Conservation (phyloP, 2,113 vertebrate genomes). For the Oceanites oceanicus region DNA sequence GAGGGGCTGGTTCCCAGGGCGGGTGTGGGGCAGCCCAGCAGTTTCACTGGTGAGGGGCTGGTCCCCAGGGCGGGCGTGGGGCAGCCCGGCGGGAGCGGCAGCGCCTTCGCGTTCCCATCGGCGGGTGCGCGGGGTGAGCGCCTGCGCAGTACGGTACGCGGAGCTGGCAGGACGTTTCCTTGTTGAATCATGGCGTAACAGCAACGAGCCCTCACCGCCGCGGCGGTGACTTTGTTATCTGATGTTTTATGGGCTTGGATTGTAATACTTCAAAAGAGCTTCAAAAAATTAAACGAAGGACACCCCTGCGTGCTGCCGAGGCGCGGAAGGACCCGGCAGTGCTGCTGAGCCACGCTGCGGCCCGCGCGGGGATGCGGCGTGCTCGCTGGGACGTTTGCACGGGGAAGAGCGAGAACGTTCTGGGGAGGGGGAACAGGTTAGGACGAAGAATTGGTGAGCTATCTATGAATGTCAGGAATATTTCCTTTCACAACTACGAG, state of each 20-base stretch:
- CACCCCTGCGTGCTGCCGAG: background rate
- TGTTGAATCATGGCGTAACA: rapidly evolving
- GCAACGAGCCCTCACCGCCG: background rate
- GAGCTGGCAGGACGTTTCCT: background rate
- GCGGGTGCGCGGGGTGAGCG: too few relatives aligned
- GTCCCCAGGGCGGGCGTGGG: background rate
- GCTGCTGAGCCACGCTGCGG: rapidly evolving
- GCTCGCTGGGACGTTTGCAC: background rate
- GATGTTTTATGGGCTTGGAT: rapidly evolving
- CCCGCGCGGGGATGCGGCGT: rapidly evolving
- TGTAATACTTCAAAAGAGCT: background rate
- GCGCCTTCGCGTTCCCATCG: rapidly evolving
- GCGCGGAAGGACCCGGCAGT: background rate
- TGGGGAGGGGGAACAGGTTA: background rate
- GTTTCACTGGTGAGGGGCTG: too few relatives aligned
- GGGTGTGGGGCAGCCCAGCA: background rate
- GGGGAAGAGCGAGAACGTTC: background rate
- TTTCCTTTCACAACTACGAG: background rate
- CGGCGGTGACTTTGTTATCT: rapidly evolving
- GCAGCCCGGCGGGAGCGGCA: background rate
- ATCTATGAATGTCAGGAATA: too few relatives aligned
- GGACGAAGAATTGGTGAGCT: background rate
- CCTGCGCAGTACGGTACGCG: rapidly evolving
- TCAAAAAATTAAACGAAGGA: background rate
- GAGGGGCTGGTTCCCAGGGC: background rate